Base-by-base conservation (phyloP, 2,797 vertebrate genomes). In the Eulemur coronatus region DNA sequence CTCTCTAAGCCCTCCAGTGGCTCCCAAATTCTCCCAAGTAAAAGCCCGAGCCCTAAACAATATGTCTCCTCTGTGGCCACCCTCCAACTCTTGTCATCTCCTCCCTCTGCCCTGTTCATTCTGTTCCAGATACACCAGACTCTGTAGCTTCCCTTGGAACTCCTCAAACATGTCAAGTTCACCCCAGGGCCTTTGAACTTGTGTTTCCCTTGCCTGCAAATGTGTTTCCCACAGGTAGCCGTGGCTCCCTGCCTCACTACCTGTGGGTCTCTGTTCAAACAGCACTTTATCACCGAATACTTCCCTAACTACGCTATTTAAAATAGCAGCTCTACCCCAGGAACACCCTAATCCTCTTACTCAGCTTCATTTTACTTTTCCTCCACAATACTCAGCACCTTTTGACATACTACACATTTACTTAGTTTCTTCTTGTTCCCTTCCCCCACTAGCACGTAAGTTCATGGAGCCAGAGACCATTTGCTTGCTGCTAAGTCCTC, bases 31-130 rank as follows among this genome's bases (percentile, higher is more conserved):
- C 67, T 61, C 82, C 63, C 18, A 69, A 55, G 22, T 46, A 67
- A 76, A 95, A 85, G 35, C 46, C 28, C 69, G 91, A 55, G 57
- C 26, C 65, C 87, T 41, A 18, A 28, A 69, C 20, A 10, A 41
- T 7, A 26, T 28, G 46, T 50, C n/a, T 76, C 13, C 8, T 52
- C 13, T 0, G 8, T 13, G 9, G 24, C 41, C 0, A 5, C 4
- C 4, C 4, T 17, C 26, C 2, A 78, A 26, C 43, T 48, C 43
- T 22, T 46, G n/a, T 52, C 38, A 75, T 65, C 22, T n/a, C 63
- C 33, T 7, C 26, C 38, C 1, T 5, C 14, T 1, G 10, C 38
- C 7, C 10, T 2, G 0, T 26, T 65, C 52, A 76, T 11, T 65
- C 9, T 52, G 46, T 15, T 70, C n/a, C 20, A 67, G 43, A 35